Evolutionary conservation across 2,888 invertebrate genomes (phyloP).

Genomic region (Spatulosminthurus flaviceps): DNA sequence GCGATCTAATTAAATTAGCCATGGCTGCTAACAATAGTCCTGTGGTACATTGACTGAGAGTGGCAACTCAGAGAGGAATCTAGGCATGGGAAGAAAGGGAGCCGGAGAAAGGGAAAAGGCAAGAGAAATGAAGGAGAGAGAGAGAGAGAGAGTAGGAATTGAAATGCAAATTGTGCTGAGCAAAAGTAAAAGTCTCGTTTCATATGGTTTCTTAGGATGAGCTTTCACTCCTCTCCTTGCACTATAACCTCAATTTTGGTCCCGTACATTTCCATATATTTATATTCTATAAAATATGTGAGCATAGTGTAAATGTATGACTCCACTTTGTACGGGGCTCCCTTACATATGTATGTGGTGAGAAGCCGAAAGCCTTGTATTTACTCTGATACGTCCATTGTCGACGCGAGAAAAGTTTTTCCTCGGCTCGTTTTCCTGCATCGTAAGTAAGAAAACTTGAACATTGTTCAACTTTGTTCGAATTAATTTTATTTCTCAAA

Average conservation of each 20-base stretch:
- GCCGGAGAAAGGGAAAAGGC: not conserved
- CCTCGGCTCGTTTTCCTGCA: constrained; percentile 7
- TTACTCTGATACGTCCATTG: not conserved
- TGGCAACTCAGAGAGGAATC: not conserved
- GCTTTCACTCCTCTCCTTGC: too few relatives aligned
- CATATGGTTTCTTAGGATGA: not conserved
- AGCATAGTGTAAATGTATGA: too few relatives aligned
- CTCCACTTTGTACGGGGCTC: too few relatives aligned
- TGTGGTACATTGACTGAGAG: constrained; percentile 14
- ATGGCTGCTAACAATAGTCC: constrained; percentile 20
- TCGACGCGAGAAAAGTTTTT: constrained; percentile 27
- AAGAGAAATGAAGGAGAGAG: not conserved
- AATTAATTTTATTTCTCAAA: constrained; percentile 45
- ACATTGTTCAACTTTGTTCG: constrained; percentile 45
- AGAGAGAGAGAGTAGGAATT: constrained; percentile 17
- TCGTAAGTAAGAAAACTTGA: constrained; percentile 27
- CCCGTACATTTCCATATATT: too few relatives aligned
- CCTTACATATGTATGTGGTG: too few relatives aligned
- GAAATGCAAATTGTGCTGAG: constrained; percentile 34
- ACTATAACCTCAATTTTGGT: too few relatives aligned
- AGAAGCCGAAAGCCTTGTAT: too few relatives aligned
- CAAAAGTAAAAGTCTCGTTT: constrained; percentile 11
- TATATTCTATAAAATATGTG: too few relatives aligned
- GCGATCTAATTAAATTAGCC: constrained; percentile 39
- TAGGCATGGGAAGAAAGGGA: not conserved